Conservation (phyloP, 2,797 vertebrate species). For the Danio kyathit region DNA sequence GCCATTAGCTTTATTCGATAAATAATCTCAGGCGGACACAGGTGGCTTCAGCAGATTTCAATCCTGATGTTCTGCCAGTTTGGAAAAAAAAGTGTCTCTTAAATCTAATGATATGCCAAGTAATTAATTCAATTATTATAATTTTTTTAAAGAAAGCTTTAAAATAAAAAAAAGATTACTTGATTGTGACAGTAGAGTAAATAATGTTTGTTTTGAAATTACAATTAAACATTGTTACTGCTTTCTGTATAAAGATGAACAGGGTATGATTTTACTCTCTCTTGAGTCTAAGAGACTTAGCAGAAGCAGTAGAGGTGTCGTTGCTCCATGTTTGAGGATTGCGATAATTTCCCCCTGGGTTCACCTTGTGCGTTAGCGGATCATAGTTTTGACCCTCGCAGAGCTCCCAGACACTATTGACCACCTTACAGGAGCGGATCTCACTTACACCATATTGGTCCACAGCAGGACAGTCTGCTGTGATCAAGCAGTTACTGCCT, state of each 20-base stretch:
- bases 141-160: neutral
- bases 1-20: neutral
- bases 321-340: fast-evolving
- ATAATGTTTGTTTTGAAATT: neutral
- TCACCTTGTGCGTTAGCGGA: fast-evolving
- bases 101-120: neutral
- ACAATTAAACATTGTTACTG: neutral
- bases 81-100: neutral
- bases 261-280: neutral
- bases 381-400: fast-evolving
- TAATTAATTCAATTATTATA: neutral
- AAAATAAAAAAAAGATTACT: neutral
- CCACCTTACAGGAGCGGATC: neutral
- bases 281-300: neutral
- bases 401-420: neutral
- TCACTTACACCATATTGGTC: fast-evolving
- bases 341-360: fast-evolving
- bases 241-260: neutral
- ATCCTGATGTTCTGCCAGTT: neutral
- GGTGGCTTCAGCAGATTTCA: neutral
- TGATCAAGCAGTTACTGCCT: fast-evolving
- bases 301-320: neutral
- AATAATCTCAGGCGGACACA: neutral
- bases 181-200: neutral
- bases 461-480: neutral